phyloP scores from a whole-genome alignment of 2,888 invertebrate species.

The Oscheius myriophilus region DNA sequence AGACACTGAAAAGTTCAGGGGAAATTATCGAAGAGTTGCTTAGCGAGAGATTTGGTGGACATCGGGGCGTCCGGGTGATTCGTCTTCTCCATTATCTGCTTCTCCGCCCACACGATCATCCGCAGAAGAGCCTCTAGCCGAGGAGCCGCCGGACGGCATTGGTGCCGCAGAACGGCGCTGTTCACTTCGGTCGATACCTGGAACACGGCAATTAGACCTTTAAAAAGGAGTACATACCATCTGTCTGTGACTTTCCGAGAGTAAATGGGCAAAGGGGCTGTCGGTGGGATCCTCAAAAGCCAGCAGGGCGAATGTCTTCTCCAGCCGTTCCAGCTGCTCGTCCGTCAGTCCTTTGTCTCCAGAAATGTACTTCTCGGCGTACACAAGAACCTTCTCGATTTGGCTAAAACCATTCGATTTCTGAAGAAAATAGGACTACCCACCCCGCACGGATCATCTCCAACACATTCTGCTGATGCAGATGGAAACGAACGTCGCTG shows the following conservation, averaged over 20 bases:
- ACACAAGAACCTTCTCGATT: constrained; percentile 2
- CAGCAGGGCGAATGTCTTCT: constrained; percentile 24
- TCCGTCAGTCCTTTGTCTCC: neutral
- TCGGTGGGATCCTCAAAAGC: constrained; percentile 19
- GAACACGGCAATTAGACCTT: neutral
- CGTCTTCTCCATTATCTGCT: constrained; percentile 15
- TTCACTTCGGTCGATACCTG: constrained; percentile 25
- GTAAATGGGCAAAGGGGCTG: constrained; percentile 13
- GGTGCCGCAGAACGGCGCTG: constrained; percentile 15
- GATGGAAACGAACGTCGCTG: constrained; percentile 22
- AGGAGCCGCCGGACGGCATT: constrained; percentile 21
- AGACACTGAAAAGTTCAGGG: too few species aligned
- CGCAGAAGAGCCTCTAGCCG: constrained; percentile 19
- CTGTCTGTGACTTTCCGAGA: constrained; percentile 10
- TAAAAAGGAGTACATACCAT: neutral
- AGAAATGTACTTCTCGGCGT: constrained; percentile 20
- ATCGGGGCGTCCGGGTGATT: neutral
- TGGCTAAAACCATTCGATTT: constrained; percentile 1
- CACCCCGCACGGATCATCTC: constrained; percentile 23
- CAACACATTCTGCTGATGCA: constrained; percentile 20
- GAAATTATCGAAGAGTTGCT: neutral
- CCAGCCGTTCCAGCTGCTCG: constrained; percentile 19
- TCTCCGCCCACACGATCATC: constrained; percentile 20
- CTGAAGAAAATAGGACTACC: neutral
- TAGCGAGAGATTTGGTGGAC: neutral